Evolutionary conservation across 2,797 vertebrate species (phyloP).

Genomic region (Anomalospiza imberbis): DNA sequence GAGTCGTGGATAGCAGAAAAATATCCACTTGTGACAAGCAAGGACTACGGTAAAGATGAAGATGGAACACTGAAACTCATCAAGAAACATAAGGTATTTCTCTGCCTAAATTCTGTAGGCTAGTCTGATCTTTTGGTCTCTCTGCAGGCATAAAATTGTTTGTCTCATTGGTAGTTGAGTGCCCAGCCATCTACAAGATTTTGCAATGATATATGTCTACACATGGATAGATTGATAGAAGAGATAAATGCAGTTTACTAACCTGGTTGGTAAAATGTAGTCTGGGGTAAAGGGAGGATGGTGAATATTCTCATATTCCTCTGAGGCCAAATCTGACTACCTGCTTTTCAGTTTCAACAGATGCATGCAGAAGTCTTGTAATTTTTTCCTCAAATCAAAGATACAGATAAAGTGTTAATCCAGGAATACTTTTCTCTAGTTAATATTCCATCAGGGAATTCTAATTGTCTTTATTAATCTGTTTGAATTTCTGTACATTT

Average conservation of each 20-base stretch:
- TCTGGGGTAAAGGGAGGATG: not conserved
- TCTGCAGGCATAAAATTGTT: not conserved
- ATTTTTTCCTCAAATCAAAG: not conserved
- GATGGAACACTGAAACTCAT: slow-evolving; percentile 78
- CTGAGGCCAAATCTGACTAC: not conserved
- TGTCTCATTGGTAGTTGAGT: not conserved
- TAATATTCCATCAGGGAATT: not conserved
- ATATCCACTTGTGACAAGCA: slow-evolving; percentile 71
- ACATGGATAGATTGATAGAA: not conserved
- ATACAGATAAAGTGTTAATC: not conserved
- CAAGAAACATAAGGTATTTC: slow-evolving; percentile 83
- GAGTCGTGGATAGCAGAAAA: slow-evolving; percentile 81
- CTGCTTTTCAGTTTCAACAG: not conserved
- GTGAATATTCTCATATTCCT: not conserved
- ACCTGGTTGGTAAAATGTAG: not conserved
- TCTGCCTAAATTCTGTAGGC: not conserved
- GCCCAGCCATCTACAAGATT: not conserved
- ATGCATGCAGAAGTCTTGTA: not conserved
- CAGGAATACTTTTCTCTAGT: not conserved
- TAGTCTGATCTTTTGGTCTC: not conserved
- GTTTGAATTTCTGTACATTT: not conserved
- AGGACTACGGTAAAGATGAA: slow-evolving; percentile 82
- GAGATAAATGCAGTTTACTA: not conserved
- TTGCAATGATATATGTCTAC: not conserved
- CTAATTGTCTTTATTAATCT: not conserved